Conservation (phyloP, 2,113 vertebrate species). For the Siniperca knerii region DNA sequence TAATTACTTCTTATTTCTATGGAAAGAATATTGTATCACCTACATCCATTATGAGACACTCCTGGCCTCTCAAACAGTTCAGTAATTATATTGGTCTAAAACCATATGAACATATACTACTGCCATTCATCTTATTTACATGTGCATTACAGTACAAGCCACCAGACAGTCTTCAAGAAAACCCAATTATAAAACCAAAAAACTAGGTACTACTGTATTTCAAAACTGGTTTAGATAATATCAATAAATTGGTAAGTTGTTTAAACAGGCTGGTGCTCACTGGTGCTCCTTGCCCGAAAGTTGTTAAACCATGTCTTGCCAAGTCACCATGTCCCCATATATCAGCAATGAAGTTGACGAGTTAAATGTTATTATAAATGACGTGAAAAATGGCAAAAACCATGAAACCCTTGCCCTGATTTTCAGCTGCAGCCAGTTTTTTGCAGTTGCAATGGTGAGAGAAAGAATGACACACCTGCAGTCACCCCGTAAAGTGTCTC, state of each 20-base stretch:
- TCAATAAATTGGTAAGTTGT: neutral
- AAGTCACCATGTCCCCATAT: neutral
- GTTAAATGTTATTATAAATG: neutral
- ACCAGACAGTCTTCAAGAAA: neutral
- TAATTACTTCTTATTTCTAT: neutral
- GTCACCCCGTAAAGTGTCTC: conserved; percentile 7
- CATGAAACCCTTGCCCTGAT: neutral
- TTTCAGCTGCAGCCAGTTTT: conserved; percentile 13
- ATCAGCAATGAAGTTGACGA: neutral
- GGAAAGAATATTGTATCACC: neutral
- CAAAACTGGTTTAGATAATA: neutral
- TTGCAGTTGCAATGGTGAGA: conserved; percentile 1
- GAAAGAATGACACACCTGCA: neutral
- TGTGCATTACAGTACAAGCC: neutral
- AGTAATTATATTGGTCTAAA: neutral
- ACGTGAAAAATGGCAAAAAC: neutral
- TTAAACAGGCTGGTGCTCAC: neutral
- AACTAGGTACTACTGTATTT: neutral
- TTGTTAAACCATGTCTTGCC: neutral
- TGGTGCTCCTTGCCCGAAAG: neutral
- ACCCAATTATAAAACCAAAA: neutral
- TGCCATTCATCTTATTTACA: neutral
- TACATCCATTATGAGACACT: neutral
- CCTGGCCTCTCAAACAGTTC: neutral
- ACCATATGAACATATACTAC: neutral